Evolutionary conservation across 2,113 vertebrate species (phyloP).

Genomic region (Perccottus glenii): DNA sequence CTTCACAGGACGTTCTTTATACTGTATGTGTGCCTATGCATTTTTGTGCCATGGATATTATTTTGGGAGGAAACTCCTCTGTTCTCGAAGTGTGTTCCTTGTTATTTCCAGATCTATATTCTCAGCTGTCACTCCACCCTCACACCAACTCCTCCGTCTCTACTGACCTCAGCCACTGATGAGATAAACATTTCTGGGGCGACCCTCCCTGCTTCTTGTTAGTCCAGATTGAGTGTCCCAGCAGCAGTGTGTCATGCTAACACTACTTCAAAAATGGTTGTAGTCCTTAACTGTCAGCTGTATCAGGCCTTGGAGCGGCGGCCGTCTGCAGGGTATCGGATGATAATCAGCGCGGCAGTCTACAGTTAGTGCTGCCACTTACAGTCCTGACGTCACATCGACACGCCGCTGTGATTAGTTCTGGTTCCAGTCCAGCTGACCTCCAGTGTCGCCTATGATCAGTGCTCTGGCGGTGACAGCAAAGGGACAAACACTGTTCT

Average conservation of each 20-base stretch:
- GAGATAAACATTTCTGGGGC: constrained; percentile 51
- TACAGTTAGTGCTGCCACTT: constrained; percentile 48
- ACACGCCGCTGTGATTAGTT: constrained; percentile 65
- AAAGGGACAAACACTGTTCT: constrained; percentile 48
- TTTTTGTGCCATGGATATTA: background rate
- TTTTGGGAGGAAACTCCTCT: background rate
- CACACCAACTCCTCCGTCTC: constrained; percentile 12
- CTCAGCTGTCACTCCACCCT: constrained; percentile 7
- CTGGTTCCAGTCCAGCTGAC: constrained; percentile 52
- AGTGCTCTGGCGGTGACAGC: constrained; percentile 33
- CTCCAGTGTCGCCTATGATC: constrained; percentile 62
- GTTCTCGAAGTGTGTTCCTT: background rate
- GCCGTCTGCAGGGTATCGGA: constrained; percentile 47
- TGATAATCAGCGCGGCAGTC: constrained; percentile 62
- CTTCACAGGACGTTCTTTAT: too few species aligned
- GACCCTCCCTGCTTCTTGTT: constrained; percentile 6
- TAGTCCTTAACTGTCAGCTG: constrained; percentile 53
- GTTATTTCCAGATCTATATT: background rate
- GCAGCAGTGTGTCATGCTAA: constrained; percentile 24
- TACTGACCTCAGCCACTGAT: constrained; percentile 52
- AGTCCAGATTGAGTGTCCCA: constrained; percentile 6
- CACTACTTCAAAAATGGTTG: constrained; percentile 43
- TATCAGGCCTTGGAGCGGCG: constrained; percentile 44
- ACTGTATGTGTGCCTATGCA: too few species aligned
- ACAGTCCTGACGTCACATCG: constrained; percentile 51